Percentiles rank a stretch among this genome's conserved stretches.
Conservation (phyloP, 1,140 invertebrate species). For the Galleria mellonella region DNA sequence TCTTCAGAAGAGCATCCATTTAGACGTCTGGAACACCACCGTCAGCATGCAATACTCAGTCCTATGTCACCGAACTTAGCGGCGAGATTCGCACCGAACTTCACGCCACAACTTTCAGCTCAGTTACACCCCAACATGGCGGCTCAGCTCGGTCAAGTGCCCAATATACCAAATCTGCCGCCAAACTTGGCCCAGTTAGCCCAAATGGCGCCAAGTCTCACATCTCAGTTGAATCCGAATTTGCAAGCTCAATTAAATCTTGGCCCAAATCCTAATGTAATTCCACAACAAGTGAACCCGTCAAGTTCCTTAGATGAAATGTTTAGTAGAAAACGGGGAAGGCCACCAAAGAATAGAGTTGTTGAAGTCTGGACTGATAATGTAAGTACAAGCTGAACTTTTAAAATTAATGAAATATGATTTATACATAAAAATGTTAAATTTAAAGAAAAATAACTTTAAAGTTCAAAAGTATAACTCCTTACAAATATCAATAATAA, state of each 20-base stretch:
- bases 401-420: background rate
- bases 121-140: conserved; percentile 65
- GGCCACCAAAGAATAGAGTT: conserved; percentile 93
- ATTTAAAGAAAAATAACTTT: no score
- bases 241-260: conserved; percentile 61
- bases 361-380: conserved; percentile 92
- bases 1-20: conserved; percentile 88
- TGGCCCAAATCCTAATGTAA: conserved; percentile 45
- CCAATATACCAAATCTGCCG: conserved; percentile 50
- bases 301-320: conserved; percentile 88
- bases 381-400: conserved; percentile 73
- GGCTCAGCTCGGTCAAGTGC: conserved; percentile 60
- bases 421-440: no score
- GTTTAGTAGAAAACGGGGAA: conserved; percentile 91
- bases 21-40: conserved; percentile 90
- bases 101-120: conserved; percentile 57
- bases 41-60: conserved; percentile 82
- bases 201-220: conserved; percentile 72
- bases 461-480: no score
- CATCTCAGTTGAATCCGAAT: conserved; percentile 54
- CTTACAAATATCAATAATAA: no score
- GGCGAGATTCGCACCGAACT: conserved; percentile 62
- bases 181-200: conserved; percentile 61
- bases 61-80: conserved; percentile 78
- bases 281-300: conserved; percentile 76